Base-by-base conservation (phyloP, 1,140 invertebrate species). In the Homarus americanus region DNA sequence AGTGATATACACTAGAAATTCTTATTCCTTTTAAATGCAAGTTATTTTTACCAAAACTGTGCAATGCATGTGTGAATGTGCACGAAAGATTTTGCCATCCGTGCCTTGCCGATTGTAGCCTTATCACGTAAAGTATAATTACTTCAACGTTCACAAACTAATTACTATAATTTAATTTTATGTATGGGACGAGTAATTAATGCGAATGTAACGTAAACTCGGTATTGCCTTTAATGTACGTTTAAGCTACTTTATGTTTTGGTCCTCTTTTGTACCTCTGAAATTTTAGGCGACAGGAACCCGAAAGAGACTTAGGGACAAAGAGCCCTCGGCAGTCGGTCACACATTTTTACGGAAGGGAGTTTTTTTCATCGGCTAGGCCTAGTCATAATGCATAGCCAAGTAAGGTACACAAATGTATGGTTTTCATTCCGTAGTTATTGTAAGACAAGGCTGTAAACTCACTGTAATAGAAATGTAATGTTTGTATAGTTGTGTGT, bases 21-120 rank as follows among this genome's bases (percentile, higher is more conserved):
- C n/a, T n/a, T n/a, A n/a, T n/a, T n/a, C n/a, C n/a, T n/a, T n/a
- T n/a, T n/a, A n/a, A n/a, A n/a, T n/a, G n/a, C n/a, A n/a, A n/a
- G n/a, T n/a, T n/a, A n/a, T n/a, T n/a, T n/a, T n/a, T n/a, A n/a
- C n/a, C n/a, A n/a, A n/a, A n/a, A n/a, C n/a, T n/a, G n/a, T n/a
- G n/a, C n/a, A 44, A 41, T 80, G 78, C n/a, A n/a, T n/a, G n/a
- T n/a, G n/a, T n/a, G n/a, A n/a, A n/a, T 80, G 78, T 41, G n/a
- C n/a, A 80, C 49, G 78, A 41, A 80, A 44, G 44, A 80, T 32
- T 80, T 80, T 73, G 83, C 83, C 73, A 66, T n/a, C n/a, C n/a
- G n/a, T n/a, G n/a, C n/a, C n/a, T n/a, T 85, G 83, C 83, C 73
- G 83, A 85, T 85, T 44, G 44, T 85, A 85, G 83, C 83, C 83